Percentiles rank a stretch among this genome's conserved stretches.
Conservation (phyloP, 2,888 invertebrate genomes). For the Allacma fusca region DNA sequence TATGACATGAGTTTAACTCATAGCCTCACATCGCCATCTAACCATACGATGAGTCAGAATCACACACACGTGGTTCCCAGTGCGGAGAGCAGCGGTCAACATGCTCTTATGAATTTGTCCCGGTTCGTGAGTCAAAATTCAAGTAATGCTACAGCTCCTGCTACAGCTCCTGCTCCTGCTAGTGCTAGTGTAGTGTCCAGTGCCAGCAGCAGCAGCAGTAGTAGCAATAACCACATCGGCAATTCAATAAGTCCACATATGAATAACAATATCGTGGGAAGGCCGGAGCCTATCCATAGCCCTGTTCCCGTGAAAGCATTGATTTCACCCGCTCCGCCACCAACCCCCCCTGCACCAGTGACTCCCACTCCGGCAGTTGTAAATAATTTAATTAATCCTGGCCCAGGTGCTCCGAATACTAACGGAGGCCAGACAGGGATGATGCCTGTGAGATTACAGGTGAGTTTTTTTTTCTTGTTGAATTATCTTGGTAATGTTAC, state of each 20-base stretch:
- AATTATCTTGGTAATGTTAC: no score
- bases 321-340: constrained; percentile 29
- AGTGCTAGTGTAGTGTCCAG: no score
- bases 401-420: background rate
- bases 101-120: constrained; percentile 58
- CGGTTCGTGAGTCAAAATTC: constrained; percentile 54
- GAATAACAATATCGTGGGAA: constrained; percentile 16
- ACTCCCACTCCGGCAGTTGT: no score
- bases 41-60: background rate
- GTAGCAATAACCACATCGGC: background rate
- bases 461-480: no score
- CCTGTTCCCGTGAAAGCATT: constrained; percentile 38
- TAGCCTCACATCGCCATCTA: constrained; percentile 17
- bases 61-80: constrained; percentile 23
- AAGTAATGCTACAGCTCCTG: background rate
- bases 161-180: no score
- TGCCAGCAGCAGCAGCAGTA: no score
- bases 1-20: constrained; percentile 31
- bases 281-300: constrained; percentile 47
- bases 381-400: background rate
- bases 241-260: background rate
- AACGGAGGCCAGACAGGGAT: constrained; percentile 48
- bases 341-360: background rate
- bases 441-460: constrained; percentile 58
- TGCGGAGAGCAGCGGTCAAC: constrained; percentile 32